A percentile compares a stretch with the other conserved stretches of the same genome.
Conservation (phyloP, 2,888 invertebrate genomes). For the Philopedon plagiatum region DNA sequence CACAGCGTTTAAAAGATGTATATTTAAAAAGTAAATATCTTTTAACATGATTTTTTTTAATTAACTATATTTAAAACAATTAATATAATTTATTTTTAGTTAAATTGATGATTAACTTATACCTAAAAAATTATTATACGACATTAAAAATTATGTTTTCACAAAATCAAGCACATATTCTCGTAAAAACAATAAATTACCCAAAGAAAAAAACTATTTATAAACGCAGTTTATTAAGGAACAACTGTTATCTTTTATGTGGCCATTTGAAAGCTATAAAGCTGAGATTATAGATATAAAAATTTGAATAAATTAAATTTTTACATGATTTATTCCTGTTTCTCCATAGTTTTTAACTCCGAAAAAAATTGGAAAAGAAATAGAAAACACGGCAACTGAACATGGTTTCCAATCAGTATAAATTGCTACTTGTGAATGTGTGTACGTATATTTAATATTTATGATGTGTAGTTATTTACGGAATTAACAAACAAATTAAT, state of each 20-base stretch:
- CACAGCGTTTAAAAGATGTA: no score
- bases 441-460: no score
- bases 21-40: no score
- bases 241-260: constrained; percentile 13
- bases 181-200: constrained; percentile 1
- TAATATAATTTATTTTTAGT: background rate
- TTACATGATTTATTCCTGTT: background rate
- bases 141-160: background rate
- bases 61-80: no score
- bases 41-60: no score
- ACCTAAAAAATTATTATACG: background rate
- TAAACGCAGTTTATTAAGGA: constrained; percentile 3
- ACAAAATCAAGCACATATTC: background rate
- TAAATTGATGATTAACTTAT: background rate
- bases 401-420: background rate
- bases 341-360: background rate
- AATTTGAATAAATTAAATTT: constrained; percentile 17
- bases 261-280: constrained; percentile 5
- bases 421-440: no score
- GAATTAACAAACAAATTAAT: no score
- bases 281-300: constrained; percentile 6
- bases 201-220: background rate
- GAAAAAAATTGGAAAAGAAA: background rate
- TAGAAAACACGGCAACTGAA: background rate
- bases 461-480: no score